Evolutionary conservation across 2,113 vertebrate species (phyloP).

Genomic region (Pelodiscus sinensis): DNA sequence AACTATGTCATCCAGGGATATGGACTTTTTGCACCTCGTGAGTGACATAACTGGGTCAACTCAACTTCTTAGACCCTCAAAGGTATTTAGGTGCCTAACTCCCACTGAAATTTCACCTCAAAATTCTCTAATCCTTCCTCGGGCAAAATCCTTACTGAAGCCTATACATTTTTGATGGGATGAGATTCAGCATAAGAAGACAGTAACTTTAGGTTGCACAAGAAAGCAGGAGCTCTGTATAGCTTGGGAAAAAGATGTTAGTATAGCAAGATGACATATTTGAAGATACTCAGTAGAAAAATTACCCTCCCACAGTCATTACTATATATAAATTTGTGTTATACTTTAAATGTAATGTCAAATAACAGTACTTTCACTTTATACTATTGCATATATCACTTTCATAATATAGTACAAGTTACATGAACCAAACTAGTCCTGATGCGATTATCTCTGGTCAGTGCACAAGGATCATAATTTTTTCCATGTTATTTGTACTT

Average conservation of each 20-base stretch:
- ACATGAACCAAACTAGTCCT: rapidly evolving
- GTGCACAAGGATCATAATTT: not conserved
- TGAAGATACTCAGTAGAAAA: conserved; percentile 35
- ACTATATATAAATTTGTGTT: not conserved
- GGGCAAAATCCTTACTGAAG: not conserved
- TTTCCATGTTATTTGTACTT: not conserved
- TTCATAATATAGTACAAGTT: not conserved
- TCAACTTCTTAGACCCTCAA: not conserved
- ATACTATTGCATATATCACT: not conserved
- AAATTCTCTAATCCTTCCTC: not conserved
- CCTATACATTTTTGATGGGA: not conserved
- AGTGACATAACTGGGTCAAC: not conserved
- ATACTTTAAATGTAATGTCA: not conserved
- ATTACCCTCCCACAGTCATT: not conserved
- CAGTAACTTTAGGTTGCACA: not conserved
- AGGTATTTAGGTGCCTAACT: not conserved
- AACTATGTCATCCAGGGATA: not conserved
- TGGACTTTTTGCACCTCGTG: not conserved
- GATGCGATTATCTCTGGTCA: not conserved
- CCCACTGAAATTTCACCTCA: not conserved
- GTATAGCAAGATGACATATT: not conserved
- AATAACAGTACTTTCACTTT: not conserved
- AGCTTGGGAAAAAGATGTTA: not conserved
- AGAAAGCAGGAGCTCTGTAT: not conserved
- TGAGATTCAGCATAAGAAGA: not conserved